Evolutionary conservation across 2,113 vertebrate species (phyloP).

Genomic region (Dipodomys ordii): DNA sequence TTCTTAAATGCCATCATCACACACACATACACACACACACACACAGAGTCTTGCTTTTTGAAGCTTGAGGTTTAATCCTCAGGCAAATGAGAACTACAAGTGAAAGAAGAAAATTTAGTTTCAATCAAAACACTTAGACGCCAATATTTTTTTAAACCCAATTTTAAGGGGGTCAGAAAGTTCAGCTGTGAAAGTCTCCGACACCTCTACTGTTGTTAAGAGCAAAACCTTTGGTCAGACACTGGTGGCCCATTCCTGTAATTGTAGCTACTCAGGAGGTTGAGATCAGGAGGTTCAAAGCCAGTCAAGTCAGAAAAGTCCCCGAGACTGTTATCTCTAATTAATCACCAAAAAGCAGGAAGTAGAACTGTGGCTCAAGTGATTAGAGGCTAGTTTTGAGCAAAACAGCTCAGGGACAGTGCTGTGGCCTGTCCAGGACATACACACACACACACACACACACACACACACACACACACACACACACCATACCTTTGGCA

Average conservation of each 20-base stretch:
- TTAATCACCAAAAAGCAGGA: too few relatives aligned
- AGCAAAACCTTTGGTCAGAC: not conserved
- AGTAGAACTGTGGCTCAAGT: too few relatives aligned
- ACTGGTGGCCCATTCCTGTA: too few relatives aligned
- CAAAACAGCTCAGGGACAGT: too few relatives aligned
- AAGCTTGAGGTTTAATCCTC: slow-evolving; percentile 63
- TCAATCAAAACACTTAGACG: not conserved
- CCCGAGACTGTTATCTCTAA: too few relatives aligned
- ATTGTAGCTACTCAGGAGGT: too few relatives aligned
- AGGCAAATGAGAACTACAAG: slow-evolving; percentile 37
- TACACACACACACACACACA: too few relatives aligned
- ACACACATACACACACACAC: not conserved
- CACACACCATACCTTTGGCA: not conserved
- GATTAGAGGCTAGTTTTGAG: too few relatives aligned
- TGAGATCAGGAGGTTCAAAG: too few relatives aligned
- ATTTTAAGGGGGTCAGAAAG: not conserved
- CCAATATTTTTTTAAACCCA: not conserved
- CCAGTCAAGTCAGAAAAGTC: too few relatives aligned
- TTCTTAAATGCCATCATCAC: slow-evolving; percentile 46
- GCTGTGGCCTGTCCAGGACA: too few relatives aligned
- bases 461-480: too few relatives aligned
- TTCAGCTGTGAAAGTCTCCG: not conserved
- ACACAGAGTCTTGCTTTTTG: not conserved
- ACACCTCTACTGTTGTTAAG: not conserved
- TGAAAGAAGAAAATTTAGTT: not conserved